Evolutionary conservation across 2,113 vertebrate genomes (phyloP).

Genomic region (Cepphus grylle): DNA sequence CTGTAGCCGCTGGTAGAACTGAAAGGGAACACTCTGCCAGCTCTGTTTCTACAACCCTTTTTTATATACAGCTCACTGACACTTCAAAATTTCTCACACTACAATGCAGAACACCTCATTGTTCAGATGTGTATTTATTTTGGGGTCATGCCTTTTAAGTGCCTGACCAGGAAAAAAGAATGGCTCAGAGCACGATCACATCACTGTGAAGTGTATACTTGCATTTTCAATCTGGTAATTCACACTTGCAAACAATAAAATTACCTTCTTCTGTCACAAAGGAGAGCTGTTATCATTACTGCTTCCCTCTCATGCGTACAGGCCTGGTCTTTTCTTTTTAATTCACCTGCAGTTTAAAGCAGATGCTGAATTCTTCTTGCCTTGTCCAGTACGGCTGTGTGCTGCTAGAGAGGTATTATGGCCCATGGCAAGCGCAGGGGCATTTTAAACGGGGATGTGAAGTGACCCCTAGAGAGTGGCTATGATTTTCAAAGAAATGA

Average conservation of each 20-base stretch:
- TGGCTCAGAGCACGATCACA: neutral
- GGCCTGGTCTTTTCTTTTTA: neutral
- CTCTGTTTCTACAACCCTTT: neutral
- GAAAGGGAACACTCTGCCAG: neutral
- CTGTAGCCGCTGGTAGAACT: neutral
- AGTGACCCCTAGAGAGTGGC: neutral
- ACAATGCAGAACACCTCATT: neutral
- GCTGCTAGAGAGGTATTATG: neutral
- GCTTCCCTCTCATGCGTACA: neutral
- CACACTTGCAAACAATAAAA: constrained; percentile 35
- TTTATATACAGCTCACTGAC: neutral
- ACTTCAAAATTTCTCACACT: neutral
- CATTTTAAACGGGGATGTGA: neutral
- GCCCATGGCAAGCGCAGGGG: neutral
- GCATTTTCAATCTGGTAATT: constrained; percentile 26
- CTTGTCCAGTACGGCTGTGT: neutral
- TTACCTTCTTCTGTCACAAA: neutral
- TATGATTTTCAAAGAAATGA: neutral
- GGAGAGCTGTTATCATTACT: neutral
- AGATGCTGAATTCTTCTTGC: neutral
- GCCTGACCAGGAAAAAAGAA: neutral
- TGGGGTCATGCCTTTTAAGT: neutral
- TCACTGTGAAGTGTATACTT: neutral
- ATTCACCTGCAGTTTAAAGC: neutral
- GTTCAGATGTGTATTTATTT: neutral